These are phyloP conservation scores for Falcaria lacertinaria DNA, from an alignment of 2,888 invertebrate genomes.

Conservation along the genomic window DNA sequence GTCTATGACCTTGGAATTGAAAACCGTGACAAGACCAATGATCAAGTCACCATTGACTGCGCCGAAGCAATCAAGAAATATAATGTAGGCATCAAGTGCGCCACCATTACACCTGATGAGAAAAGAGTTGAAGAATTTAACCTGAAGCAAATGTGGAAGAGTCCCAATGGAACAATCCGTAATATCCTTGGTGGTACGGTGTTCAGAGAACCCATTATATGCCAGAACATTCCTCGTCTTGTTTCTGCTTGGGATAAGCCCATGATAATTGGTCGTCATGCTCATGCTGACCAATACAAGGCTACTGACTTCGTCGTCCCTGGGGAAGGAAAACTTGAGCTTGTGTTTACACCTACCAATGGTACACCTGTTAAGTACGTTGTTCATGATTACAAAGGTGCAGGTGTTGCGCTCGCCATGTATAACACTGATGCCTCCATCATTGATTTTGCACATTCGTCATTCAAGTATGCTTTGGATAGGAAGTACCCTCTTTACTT, in stretches of 20 bases:
- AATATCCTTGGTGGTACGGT: constrained; percentile 92
- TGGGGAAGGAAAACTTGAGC: constrained; percentile 91
- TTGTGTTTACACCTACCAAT: constrained; percentile 87
- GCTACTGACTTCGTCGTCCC: constrained; percentile 98
- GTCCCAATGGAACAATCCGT: constrained; percentile 93
- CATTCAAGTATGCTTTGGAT: constrained; percentile 92
- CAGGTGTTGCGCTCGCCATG: constrained; percentile 97
- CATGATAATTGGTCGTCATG: constrained; percentile 99
- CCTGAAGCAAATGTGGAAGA: constrained; percentile 94
- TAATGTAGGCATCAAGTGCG: constrained; percentile 99
- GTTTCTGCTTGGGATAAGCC: constrained; percentile 97
- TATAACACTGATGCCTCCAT: constrained; percentile 98
- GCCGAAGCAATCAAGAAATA: constrained; percentile 98
- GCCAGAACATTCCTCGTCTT: constrained; percentile 96
- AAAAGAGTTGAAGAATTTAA: constrained; percentile 95
- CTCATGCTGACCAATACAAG: constrained; percentile 98
- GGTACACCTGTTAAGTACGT: constrained; percentile 83
- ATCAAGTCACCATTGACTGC: constrained; percentile 97
- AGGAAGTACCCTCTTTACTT: constrained; percentile 94
- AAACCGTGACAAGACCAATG: constrained; percentile 94
- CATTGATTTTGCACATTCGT: constrained; percentile 95
- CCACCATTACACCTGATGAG: constrained; percentile 99
- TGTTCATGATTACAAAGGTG: constrained; percentile 91
- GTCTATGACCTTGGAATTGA: constrained; percentile 97
- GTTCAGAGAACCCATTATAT: constrained; percentile 92